These are phyloP conservation scores for Vulpes ferrilata DNA, from an alignment of 2,113 vertebrate species.

Conservation along the genomic window DNA sequence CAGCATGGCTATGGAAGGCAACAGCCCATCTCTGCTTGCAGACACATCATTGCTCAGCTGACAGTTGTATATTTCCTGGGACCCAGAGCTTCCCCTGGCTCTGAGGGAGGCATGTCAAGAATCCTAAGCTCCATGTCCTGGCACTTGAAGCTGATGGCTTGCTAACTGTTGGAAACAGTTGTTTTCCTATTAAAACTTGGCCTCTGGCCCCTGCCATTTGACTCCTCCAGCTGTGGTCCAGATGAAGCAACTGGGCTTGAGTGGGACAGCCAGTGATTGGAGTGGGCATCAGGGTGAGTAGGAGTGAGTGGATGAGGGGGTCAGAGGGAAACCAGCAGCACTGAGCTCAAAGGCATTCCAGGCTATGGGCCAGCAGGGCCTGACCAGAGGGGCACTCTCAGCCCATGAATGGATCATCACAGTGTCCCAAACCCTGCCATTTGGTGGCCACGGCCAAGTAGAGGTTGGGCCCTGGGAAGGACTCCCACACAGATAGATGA, in stretches of 20 bases:
- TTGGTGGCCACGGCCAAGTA: not conserved
- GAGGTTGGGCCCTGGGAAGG: not conserved
- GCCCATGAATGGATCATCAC: not conserved
- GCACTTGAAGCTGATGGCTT: not conserved
- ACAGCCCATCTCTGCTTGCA: not conserved
- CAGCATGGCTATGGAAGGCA: not conserved
- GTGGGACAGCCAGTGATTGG: not conserved
- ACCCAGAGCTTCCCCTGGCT: not conserved
- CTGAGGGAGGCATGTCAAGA: not conserved
- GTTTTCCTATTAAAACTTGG: slow-evolving; percentile 55
- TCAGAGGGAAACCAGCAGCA: not conserved
- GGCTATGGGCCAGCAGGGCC: not conserved
- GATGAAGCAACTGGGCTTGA: not conserved
- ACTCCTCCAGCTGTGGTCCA: not conserved
- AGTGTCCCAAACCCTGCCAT: not conserved
- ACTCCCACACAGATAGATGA: not conserved
- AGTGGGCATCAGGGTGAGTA: not conserved
- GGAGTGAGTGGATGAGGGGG: not conserved
- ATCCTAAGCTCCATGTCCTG: not conserved
- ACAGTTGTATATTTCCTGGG: not conserved
- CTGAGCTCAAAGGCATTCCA: not conserved
- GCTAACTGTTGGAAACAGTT: slow-evolving; percentile 1
- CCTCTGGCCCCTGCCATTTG: not conserved
- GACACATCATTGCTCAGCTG: not conserved
- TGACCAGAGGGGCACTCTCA: not conserved